Percentiles rank a stretch among this genome's conserved stretches.
Evolutionary conservation across 2,113 vertebrate genomes (phyloP).

Genomic region (Calyptommatus sinebrachiatus): DNA sequence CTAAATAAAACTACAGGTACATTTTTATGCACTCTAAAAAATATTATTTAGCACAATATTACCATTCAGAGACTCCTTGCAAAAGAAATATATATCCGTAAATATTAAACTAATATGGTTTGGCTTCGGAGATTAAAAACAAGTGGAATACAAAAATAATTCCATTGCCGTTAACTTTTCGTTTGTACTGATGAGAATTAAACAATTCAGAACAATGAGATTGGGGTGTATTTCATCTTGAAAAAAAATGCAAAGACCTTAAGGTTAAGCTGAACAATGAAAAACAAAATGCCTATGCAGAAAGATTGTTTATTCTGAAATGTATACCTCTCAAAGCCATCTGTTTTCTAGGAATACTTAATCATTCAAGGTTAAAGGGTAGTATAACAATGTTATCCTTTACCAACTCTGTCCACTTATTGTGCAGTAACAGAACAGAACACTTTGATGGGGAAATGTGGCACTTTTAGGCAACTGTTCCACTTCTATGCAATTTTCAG

Average conservation of each 20-base stretch:
- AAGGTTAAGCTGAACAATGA: neutral
- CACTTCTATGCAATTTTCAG: neutral
- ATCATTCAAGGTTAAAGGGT: conserved; percentile 37
- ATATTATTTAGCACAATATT: no score
- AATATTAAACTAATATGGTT: no score
- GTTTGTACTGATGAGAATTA: neutral
- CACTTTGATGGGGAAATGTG: neutral
- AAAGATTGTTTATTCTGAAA: conserved; percentile 1
- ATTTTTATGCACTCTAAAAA: no score
- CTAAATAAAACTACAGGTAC: no score
- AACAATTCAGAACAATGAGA: neutral
- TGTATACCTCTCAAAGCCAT: accelerated
- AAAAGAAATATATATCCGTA: no score
- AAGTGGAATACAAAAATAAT: no score
- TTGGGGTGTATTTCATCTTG: neutral
- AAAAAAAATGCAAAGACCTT: neutral
- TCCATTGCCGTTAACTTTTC: no score
- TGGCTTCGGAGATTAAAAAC: no score
- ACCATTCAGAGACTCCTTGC: no score
- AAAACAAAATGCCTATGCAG: neutral
- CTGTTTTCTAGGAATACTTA: conserved; percentile 6
- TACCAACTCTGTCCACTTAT: conserved; percentile 26
- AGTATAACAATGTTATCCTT: conserved; percentile 2
- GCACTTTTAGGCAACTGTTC: neutral
- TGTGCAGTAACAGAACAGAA: conserved; percentile 23